A percentile compares a stretch with the other conserved stretches of the same genome.
Evolutionary conservation across 2,113 vertebrate species (phyloP).

Genomic region (Guaruba guarouba): DNA sequence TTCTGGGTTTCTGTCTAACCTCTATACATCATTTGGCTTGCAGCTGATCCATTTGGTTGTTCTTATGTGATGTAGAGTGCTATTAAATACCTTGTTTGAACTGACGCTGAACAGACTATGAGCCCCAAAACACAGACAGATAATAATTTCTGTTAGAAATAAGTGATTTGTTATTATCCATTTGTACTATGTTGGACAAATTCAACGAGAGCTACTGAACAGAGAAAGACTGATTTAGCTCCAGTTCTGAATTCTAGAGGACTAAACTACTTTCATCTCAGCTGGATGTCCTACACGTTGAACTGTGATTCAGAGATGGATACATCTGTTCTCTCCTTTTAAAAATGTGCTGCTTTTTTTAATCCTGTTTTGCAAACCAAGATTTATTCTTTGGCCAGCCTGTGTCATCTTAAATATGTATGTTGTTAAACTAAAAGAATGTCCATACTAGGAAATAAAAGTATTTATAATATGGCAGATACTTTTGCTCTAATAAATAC

Average conservation of each 20-base stretch:
- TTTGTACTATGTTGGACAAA: not conserved
- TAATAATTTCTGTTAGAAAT: not conserved
- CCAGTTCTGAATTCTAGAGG: not conserved
- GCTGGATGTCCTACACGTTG: not conserved
- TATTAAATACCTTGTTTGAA: not conserved
- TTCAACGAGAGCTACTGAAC: not conserved
- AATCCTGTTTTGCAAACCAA: not conserved
- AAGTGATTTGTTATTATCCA: not conserved
- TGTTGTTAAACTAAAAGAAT: not conserved
- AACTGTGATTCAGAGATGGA: not conserved
- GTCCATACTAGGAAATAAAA: not conserved
- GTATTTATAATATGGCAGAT: not conserved
- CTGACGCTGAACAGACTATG: not conserved
- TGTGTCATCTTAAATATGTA: not conserved
- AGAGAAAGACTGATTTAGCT: not conserved
- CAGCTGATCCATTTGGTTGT: not conserved
- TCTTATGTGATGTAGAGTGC: not conserved
- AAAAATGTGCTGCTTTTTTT: not conserved
- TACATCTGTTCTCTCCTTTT: not conserved
- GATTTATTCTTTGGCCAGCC: not conserved
- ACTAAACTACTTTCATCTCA: not conserved
- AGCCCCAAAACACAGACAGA: not conserved
- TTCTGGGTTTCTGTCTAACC: not conserved
- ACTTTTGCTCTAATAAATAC: not conserved
- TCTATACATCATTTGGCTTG: not conserved